These are phyloP conservation scores for Chaitophorus viminalis DNA, from an alignment of 2,888 invertebrate genomes.

Conservation along the genomic window DNA sequence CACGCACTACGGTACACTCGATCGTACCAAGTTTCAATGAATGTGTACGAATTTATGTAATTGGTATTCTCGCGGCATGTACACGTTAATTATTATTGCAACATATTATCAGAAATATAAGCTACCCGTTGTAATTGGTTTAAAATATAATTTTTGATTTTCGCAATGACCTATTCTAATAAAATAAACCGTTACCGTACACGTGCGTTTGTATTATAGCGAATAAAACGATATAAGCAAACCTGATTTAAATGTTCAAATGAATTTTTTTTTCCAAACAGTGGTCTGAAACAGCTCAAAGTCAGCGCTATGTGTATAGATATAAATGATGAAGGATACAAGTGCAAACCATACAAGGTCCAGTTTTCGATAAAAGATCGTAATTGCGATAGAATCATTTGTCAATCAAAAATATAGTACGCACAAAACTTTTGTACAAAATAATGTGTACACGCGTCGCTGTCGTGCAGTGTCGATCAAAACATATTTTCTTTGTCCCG, in stretches of 20 bases:
- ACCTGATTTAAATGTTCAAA: conserved; percentile 42
- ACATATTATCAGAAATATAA: not conserved
- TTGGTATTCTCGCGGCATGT: no score
- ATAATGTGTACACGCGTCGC: no score
- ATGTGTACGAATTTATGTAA: no score
- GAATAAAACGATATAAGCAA: conserved; percentile 35
- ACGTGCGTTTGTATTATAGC: not conserved
- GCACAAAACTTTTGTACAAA: no score
- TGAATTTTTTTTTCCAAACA: not conserved
- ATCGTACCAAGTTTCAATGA: no score
- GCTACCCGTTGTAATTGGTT: conserved; percentile 34
- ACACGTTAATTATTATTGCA: no score
- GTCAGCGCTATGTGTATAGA: not conserved
- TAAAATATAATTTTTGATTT: conserved; percentile 17
- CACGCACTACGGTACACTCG: no score
- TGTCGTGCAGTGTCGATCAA: no score
- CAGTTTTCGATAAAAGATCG: not conserved
- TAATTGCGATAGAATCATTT: not conserved
- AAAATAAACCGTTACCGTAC: conserved; percentile 34
- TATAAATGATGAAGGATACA: not conserved
- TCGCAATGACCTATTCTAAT: conserved; percentile 31
- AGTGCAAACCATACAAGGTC: no score
- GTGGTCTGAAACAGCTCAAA: not conserved
- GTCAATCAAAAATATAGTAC: not conserved
- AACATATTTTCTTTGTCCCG: no score